Evolutionary conservation across 2,113 vertebrate genomes (phyloP).

Genomic region (Solenodon paradoxus): DNA sequence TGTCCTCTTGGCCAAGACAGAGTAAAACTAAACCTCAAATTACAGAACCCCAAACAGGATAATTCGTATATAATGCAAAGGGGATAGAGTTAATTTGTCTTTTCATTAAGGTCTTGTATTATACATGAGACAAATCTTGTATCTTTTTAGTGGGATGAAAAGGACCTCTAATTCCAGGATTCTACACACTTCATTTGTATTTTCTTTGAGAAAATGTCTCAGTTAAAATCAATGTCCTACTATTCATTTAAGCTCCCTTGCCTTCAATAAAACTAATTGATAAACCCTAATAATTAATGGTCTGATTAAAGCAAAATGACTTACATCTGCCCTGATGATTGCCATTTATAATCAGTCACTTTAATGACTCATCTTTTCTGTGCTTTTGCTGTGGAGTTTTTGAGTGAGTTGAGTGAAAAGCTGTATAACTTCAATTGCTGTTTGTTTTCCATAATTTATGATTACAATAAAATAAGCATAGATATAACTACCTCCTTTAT

Average conservation of each 20-base stretch:
- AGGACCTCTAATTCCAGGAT: slow-evolving; percentile 10
- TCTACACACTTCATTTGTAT: slow-evolving; percentile 61
- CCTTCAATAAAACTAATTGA: slow-evolving; percentile 77
- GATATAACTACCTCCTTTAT: slow-evolving; percentile 18
- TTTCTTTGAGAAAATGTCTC: slow-evolving; percentile 65
- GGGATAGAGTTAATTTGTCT: not conserved
- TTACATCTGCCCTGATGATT: slow-evolving; percentile 71
- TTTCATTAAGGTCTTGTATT: slow-evolving; percentile 13
- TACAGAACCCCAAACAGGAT: not conserved
- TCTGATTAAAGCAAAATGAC: slow-evolving; percentile 76
- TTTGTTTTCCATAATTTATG: slow-evolving; percentile 48
- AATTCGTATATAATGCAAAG: not conserved
- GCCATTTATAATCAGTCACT: slow-evolving; percentile 66
- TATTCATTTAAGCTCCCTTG: slow-evolving; percentile 69
- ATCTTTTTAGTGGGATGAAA: slow-evolving; percentile 30
- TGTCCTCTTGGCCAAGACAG: not conserved
- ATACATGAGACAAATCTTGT: not conserved
- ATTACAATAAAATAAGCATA: slow-evolving; percentile 48
- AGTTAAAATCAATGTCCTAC: slow-evolving; percentile 71
- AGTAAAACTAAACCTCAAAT: slow-evolving; percentile 15
- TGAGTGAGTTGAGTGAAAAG: slow-evolving; percentile 33
- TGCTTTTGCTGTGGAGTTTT: slow-evolving; percentile 33
- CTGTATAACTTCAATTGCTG: not conserved
- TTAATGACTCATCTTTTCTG: slow-evolving; percentile 68
- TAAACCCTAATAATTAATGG: slow-evolving; percentile 78